phyloP scores from a whole-genome alignment of 2,888 invertebrate species.

The Atethmia centrago region DNA sequence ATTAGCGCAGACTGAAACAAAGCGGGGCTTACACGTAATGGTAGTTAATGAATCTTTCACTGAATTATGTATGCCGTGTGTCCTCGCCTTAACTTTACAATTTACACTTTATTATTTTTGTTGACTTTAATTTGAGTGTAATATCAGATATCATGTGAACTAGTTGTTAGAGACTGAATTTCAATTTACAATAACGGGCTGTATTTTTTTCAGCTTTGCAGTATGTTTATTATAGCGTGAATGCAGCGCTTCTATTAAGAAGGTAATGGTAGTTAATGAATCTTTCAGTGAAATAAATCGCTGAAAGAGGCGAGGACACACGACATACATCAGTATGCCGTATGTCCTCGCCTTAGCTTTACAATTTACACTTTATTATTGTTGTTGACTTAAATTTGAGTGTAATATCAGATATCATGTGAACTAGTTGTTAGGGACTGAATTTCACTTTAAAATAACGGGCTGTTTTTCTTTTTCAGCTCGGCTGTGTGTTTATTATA shows the following conservation, averaged over 20 bases:
- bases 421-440: background rate
- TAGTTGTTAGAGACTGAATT: background rate
- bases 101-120: conserved; percentile 28
- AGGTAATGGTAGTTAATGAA: conserved; percentile 62
- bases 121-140: conserved; percentile 5
- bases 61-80: conserved; percentile 60
- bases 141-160: background rate
- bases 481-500: too few relatives aligned
- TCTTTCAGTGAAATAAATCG: conserved; percentile 59
- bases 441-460: background rate
- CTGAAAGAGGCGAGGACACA: too few relatives aligned
- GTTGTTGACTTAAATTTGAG: background rate
- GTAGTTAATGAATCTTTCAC: conserved; percentile 57
- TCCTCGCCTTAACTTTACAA: conserved; percentile 46
- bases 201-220: too few relatives aligned
- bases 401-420: conserved; percentile 7
- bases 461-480: too few relatives aligned
- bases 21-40: conserved; percentile 59
- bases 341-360: conserved; percentile 49
- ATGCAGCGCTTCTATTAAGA: too few relatives aligned
- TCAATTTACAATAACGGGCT: background rate
- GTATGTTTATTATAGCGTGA: too few relatives aligned
- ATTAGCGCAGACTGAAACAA: conserved; percentile 56
- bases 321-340: too few relatives aligned
- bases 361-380: conserved; percentile 34